Percentiles rank a stretch among this genome's conserved stretches.
These are phyloP conservation scores for Acanthaster planci DNA, from an alignment of 35 echinoderm and acorn worm species.

Conservation along the genomic window DNA sequence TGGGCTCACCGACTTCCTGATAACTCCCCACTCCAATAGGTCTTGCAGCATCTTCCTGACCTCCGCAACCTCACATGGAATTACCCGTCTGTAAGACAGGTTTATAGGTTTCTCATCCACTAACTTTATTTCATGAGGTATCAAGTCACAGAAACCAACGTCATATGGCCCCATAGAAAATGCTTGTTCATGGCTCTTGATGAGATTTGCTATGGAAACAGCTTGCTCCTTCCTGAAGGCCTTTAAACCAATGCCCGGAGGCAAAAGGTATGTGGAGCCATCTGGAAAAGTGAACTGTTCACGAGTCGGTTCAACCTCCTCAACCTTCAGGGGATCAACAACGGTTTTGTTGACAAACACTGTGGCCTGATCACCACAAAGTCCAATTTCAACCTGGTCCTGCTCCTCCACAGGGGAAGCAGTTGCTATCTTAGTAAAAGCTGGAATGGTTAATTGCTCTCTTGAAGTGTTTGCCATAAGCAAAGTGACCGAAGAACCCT, in stretches of 20 bases:
- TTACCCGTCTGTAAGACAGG: not conserved
- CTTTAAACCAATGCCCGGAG: not conserved
- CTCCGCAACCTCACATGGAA: not conserved
- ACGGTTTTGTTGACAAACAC: not conserved
- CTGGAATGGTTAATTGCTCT: not conserved
- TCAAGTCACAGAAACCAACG: not conserved
- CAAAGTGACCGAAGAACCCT: not conserved
- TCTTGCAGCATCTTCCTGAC: slow-evolving; percentile 6
- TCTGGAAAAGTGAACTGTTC: not conserved
- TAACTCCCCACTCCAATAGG: not conserved
- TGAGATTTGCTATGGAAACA: not conserved
- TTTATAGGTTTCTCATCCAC: not conserved
- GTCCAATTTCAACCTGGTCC: not conserved
- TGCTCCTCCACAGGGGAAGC: not conserved
- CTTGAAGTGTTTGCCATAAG: not conserved
- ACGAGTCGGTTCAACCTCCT: not conserved
- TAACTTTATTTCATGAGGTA: not conserved
- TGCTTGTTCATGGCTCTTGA: not conserved
- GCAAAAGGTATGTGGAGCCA: not conserved
- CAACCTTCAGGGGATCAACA: not conserved
- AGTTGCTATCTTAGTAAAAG: not conserved
- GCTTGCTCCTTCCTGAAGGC: not conserved
- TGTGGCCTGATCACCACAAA: not conserved
- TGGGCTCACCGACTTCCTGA: slow-evolving; percentile 5
- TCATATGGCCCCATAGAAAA: slow-evolving; percentile 14